phyloP scores from a whole-genome alignment of 2,113 vertebrate species.

The Fregata magnificens region DNA sequence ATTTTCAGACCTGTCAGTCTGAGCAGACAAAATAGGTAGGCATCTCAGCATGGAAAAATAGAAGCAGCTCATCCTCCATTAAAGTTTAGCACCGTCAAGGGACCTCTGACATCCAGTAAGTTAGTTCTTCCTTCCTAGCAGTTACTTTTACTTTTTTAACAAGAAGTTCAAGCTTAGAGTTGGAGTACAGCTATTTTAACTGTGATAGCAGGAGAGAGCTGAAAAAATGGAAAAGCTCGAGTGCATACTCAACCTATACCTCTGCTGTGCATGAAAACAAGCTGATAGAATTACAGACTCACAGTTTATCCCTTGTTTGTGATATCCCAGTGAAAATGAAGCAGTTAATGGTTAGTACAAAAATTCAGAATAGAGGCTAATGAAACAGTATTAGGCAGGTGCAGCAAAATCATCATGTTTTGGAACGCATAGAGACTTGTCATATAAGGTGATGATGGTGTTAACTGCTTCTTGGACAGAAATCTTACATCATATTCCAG shows the following conservation, averaged over 20 bases:
- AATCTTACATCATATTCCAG: not conserved
- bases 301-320: not conserved
- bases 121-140: not conserved
- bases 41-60: not conserved
- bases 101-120: not conserved
- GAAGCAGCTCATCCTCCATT: not conserved
- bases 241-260: not conserved
- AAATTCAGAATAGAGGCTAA: not conserved
- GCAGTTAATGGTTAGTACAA: not conserved
- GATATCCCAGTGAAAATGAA: not conserved
- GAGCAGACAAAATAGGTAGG: slow-evolving; percentile 10
- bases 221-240: not conserved
- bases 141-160: not conserved
- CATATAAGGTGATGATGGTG: not conserved
- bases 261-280: not conserved
- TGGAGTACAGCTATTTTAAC: not conserved
- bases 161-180: not conserved
- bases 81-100: not conserved
- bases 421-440: not conserved
- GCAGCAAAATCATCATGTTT: not conserved
- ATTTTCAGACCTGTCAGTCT: slow-evolving; percentile 59
- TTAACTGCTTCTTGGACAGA: not conserved
- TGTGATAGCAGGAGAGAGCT: not conserved
- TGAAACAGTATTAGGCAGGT: not conserved
- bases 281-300: not conserved